A percentile compares a stretch with the other conserved stretches of the same genome.
These are phyloP conservation scores for Trichogramma evanescens DNA, from an alignment of 2,888 invertebrate species.

Conservation along the genomic window DNA sequence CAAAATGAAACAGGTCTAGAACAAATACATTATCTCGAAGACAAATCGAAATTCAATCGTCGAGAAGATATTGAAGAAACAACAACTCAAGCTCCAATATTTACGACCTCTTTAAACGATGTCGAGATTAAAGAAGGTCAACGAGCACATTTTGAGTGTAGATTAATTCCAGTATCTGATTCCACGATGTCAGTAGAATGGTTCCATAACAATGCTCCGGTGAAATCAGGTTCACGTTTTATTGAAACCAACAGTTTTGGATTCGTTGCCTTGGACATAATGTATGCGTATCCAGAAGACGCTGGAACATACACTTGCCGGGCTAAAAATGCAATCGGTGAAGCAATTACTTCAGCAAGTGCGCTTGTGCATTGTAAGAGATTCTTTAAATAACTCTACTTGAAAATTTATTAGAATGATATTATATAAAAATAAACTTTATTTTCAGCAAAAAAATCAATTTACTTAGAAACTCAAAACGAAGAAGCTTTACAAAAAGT, in stretches of 20 bases:
- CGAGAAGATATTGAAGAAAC: constrained; percentile 72
- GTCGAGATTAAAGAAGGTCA: constrained; percentile 91
- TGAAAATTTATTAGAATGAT: not conserved
- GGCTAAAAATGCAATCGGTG: constrained; percentile 84
- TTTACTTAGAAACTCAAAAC: constrained; percentile 81
- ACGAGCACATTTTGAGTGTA: constrained; percentile 88
- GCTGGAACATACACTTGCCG: constrained; percentile 92
- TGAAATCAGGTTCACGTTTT: constrained; percentile 91
- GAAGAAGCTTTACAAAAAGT: constrained; percentile 77
- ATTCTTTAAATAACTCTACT: not conserved
- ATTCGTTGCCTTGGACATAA: constrained; percentile 92
- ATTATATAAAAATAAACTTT: not conserved
- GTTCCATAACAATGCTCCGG: constrained; percentile 85
- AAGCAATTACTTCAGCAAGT: constrained; percentile 86
- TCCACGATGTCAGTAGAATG: constrained; percentile 90
- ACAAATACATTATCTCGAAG: constrained; percentile 85
- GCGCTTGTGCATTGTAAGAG: constrained; percentile 70
- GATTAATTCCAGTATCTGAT: constrained; percentile 89
- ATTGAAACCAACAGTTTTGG: constrained; percentile 96
- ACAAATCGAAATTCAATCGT: constrained; percentile 69
- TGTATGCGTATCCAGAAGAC: constrained; percentile 93
- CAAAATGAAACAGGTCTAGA: constrained; percentile 83
- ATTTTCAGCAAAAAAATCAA: constrained; percentile 62
- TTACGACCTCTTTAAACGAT: constrained; percentile 86
- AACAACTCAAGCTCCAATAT: constrained; percentile 85